Conservation (phyloP, 1,140 invertebrate genomes). For the Drosophila equinoxialis region DNA sequence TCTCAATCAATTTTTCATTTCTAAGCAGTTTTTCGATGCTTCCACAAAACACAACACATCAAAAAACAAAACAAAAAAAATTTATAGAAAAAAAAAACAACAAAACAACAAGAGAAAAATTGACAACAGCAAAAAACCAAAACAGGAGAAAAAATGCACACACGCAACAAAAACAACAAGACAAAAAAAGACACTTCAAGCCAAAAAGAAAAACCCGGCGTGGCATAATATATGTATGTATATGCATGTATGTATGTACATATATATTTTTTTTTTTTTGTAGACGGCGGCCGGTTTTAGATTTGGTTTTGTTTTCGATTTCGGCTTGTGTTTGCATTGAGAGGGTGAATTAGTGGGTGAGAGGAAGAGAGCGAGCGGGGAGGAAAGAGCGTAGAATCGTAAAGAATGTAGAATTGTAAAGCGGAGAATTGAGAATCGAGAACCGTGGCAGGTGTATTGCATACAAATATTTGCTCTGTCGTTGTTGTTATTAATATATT, state of each 20-base stretch:
- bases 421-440: not conserved
- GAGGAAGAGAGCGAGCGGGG: not conserved
- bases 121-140: constrained; percentile 21
- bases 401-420: constrained; percentile 6
- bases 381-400: not conserved
- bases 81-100: not conserved
- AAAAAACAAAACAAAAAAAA: constrained; percentile 6
- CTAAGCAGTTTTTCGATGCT: constrained; percentile 1
- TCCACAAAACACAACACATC: constrained; percentile 7
- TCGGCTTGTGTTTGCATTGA: constrained; percentile 12
- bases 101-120: not conserved
- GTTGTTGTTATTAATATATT: constrained; percentile 14
- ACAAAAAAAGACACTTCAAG: constrained; percentile 15
- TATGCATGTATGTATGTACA: too few species aligned
- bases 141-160: constrained; percentile 2
- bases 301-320: constrained; percentile 18
- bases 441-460: constrained; percentile 13
- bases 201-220: constrained; percentile 54
- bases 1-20: constrained; percentile 3
- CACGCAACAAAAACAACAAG: constrained; percentile 17
- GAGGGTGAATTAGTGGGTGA: not conserved
- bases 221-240: constrained; percentile 36
- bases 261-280: not conserved
- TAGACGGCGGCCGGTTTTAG: constrained; percentile 33
- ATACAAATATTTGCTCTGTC: not conserved